Evolutionary conservation across 2,797 vertebrate species (phyloP), one percentile per base, ranked within the genome.

Genomic region (Gymnoscopelus microlampas): DNA sequence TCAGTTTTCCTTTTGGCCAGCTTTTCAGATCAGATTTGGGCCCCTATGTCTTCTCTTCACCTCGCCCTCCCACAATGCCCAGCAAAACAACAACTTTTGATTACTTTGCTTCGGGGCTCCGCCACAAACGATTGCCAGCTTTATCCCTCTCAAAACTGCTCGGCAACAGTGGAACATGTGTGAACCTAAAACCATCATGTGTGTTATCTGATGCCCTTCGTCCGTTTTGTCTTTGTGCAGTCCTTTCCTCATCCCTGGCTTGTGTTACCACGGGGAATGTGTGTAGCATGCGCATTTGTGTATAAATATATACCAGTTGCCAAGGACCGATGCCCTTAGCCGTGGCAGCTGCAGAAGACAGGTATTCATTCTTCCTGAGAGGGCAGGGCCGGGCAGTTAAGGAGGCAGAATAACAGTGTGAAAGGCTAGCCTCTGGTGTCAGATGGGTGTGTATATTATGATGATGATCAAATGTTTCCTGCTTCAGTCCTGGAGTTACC

Each of bases 261-360:
- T 57, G 56, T 53, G 56, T 73, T 71, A 72, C 72, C 72, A 58
- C 50, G 13, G 83, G 86, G 87, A 85, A 87, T 85, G 84, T 87
- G 82, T 84, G 79, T 71, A 84, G 82, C 85, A 82, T 84, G 86
- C 78, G 88, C 86, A 81, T 92, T 91, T 91, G 87, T 67, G 60
- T 93, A 86, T 90, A 91, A 90, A 91, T 88, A 90, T 85, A 87
- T 74, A 78, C 86, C 81, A 85, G 87, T 87, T 89, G 82, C 87
- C 74, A 79, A 81, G 87, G 83, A 89, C 74, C 77, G 79, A 85
- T 85, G 80, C 78, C 67, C 74, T 79, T 74, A 75, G 76, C 75
- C 77, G 65, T 74, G 80, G 81, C 89, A 85, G 85, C 85, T 86
- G 82, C 82, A 78, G 59, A 82, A 89, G 89, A 85, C 86, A 84